Conservation (phyloP, 2,113 vertebrate genomes). For the Myrmecophaga tridactyla region DNA sequence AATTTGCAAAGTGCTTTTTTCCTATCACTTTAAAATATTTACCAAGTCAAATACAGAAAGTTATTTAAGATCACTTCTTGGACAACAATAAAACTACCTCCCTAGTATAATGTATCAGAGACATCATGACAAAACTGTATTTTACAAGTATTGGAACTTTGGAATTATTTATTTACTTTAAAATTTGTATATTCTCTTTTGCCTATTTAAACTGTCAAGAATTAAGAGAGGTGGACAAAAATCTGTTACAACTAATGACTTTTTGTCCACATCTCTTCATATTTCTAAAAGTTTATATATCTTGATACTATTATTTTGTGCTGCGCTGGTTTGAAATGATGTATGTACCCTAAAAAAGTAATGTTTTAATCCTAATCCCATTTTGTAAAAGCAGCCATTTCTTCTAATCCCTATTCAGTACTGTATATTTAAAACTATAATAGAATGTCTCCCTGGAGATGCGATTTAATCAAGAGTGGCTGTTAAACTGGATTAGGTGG, state of each 20-base stretch:
- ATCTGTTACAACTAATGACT: not conserved
- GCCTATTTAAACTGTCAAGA: not conserved
- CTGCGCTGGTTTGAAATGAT: too few relatives aligned
- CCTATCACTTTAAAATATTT: not conserved
- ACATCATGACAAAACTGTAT: not conserved
- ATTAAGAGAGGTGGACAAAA: not conserved
- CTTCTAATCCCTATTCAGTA: too few relatives aligned
- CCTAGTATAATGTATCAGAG: not conserved
- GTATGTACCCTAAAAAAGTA: too few relatives aligned
- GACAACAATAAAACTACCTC: not conserved
- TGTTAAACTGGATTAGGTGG: too few relatives aligned
- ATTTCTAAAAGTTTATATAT: not conserved
- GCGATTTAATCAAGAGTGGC: too few relatives aligned
- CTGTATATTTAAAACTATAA: too few relatives aligned
- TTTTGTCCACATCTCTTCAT: not conserved
- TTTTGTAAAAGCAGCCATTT: too few relatives aligned
- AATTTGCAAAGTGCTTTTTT: constrained; percentile 17
- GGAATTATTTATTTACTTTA: not conserved
- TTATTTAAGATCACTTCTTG: not conserved
- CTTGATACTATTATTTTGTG: not conserved
- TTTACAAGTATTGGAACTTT: not conserved
- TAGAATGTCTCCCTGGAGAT: too few relatives aligned
- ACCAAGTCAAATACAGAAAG: not conserved
- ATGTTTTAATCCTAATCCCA: too few relatives aligned
- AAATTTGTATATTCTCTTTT: not conserved